Evolutionary conservation across 2,113 vertebrate species (phyloP), one percentile per base, ranked within the genome.

Genomic region (Redunca redunca): DNA sequence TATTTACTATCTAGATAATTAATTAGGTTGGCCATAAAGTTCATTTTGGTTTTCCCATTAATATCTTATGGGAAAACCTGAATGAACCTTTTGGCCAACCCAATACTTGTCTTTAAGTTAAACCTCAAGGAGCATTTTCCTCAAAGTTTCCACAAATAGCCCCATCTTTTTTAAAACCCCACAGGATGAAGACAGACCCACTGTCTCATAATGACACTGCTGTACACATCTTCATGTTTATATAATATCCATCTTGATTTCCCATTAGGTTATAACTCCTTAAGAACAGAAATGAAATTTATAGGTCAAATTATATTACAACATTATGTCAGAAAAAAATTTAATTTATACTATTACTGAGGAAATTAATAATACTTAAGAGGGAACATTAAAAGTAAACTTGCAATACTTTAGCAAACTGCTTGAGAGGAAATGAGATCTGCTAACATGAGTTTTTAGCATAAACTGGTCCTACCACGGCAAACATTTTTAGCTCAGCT

Each of bases 351-450:
- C 62, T 82, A 6, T 86, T 93, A 60, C 48, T 81, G 64, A 93
- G 23, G 48, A 95, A 97, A 95, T 88, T 90, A 95, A 12, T 46
- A 91, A 96, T 16, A 91, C 21, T 96, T 85, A 64, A 90, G 48
- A 96, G 26, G 58, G 14, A 96, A 30, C 58, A 87, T 88, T 88
- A 92, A 88, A 36, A 92, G 94, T 64, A 96, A 94, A 95, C 55
- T 78, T 82, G 11, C 2, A 83, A 91, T 28, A 55, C 15, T 52
- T 91, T 6, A 97, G 57, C 33, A 88, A 95, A 89, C 5, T 84
- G 40, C 46, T 80, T 92, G 85, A 87, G n/a, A 81, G 36, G 91
- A 92, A 96, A 90, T 81, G 36, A 92, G 50, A 80, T 57, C 28
- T 77, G 90, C 57, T 80, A 91, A 40, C 90, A 8, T 19, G 90